These are phyloP conservation scores for Stylophora pistillata DNA, from an alignment of 64 coral and sea anemone species.

Conservation along the genomic window DNA sequence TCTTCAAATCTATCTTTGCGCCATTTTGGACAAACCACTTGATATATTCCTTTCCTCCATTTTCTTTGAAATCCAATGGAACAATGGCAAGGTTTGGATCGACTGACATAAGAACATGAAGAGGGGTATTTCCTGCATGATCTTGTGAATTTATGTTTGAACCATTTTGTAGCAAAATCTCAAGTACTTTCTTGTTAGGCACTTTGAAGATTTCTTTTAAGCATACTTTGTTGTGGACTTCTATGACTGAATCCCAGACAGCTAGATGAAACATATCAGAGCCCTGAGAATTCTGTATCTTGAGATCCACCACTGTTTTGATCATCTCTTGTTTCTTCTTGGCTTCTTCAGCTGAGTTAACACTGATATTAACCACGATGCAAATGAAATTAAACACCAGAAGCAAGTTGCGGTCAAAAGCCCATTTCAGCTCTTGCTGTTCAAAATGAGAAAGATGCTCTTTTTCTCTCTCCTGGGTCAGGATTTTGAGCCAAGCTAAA, in stretches of 20 bases:
- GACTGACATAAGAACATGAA: slow-evolving; percentile 56
- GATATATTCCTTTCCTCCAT: slow-evolving; percentile 31
- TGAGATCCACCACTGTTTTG: slow-evolving; percentile 36
- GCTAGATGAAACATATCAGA: slow-evolving; percentile 56
- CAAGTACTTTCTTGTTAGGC: slow-evolving; percentile 59
- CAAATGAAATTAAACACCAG: slow-evolving; percentile 67
- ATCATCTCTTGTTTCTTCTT: slow-evolving; percentile 38
- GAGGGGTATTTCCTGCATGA: slow-evolving; percentile 49
- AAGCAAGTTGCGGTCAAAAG: slow-evolving; percentile 50
- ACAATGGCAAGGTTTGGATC: slow-evolving; percentile 15
- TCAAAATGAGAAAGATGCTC: slow-evolving; percentile 4
- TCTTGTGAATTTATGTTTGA: slow-evolving; percentile 31
- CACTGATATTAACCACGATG: slow-evolving; percentile 37
- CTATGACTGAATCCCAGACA: slow-evolving; percentile 52
- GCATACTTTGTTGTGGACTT: slow-evolving; percentile 60
- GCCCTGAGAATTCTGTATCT: slow-evolving; percentile 38
- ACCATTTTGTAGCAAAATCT: slow-evolving; percentile 49
- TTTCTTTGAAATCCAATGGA: slow-evolving; percentile 49
- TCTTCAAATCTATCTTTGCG: slow-evolving; percentile 49
- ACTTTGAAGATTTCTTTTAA: slow-evolving; percentile 15
- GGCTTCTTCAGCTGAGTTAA: slow-evolving; percentile 18
- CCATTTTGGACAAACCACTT: slow-evolving; percentile 31
- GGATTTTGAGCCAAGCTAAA: neutral
- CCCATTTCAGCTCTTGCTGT: slow-evolving; percentile 7
- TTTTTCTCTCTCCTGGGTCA: neutral